phyloP scores from a whole-genome alignment of 2,888 invertebrate species.

The Itoplectis maculator region DNA sequence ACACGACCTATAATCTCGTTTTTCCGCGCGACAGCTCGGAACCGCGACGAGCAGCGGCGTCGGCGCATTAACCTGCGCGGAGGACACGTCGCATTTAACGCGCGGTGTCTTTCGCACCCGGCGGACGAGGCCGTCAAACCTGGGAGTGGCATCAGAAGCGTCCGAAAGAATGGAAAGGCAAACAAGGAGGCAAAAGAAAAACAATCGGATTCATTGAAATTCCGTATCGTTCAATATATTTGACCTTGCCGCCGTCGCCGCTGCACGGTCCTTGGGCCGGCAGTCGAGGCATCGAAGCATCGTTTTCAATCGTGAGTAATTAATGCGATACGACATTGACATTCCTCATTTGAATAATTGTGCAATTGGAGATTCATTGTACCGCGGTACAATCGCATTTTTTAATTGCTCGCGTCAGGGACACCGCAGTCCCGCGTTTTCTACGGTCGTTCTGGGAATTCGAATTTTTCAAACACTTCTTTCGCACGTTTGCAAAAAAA shows the following conservation, averaged over 20 bases:
- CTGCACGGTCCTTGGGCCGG: conserved; percentile 9
- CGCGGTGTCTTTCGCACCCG: neutral
- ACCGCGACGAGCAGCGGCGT: too few relatives aligned
- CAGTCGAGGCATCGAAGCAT: neutral
- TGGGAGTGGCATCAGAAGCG: conserved; percentile 15
- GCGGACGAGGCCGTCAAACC: conserved; percentile 49
- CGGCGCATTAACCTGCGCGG: conserved; percentile 62
- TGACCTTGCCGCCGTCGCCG: conserved; percentile 6
- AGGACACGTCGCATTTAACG: conserved; percentile 25
- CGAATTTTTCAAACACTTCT: neutral
- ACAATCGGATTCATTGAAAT: conserved; percentile 32
- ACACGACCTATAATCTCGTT: conserved; percentile 66
- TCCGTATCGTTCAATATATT: conserved; percentile 2
- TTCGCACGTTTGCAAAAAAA: neutral
- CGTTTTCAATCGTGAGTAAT: conserved; percentile 17
- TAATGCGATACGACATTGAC: conserved; percentile 5
- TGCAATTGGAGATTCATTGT: conserved; percentile 6
- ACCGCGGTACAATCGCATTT: neutral
- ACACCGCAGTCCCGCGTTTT: neutral
- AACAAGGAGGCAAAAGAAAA: conserved; percentile 26
- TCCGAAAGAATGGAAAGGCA: conserved; percentile 3
- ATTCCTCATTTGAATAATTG: conserved; percentile 23
- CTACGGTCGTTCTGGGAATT: neutral
- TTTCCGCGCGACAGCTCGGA: conserved; percentile 57
- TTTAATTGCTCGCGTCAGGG: neutral